Evolutionary conservation across 2,113 vertebrate species (phyloP).

Genomic region (Lichenostomus cassidix): DNA sequence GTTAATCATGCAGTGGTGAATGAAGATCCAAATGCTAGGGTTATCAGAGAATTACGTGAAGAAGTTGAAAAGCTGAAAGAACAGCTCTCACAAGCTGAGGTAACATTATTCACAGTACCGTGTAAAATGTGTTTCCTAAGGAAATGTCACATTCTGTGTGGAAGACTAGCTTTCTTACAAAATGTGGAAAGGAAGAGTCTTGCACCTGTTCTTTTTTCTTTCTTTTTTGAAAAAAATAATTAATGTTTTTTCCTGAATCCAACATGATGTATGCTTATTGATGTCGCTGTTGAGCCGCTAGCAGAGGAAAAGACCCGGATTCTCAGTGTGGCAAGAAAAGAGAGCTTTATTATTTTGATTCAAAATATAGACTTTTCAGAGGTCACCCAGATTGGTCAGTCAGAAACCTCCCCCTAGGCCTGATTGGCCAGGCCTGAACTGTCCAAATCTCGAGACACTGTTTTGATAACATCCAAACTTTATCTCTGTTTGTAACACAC

Average conservation of each 20-base stretch:
- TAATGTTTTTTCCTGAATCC: neutral
- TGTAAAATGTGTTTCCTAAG: neutral
- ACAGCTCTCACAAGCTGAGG: slow-evolving; percentile 95
- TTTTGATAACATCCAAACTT: too few relatives aligned
- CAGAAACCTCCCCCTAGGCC: too few relatives aligned
- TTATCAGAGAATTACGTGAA: slow-evolving; percentile 94
- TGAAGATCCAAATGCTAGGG: slow-evolving; percentile 95
- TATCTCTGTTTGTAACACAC: too few relatives aligned
- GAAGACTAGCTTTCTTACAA: neutral
- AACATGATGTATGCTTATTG: neutral
- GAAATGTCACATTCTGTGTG: neutral
- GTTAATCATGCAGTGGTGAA: slow-evolving; percentile 97
- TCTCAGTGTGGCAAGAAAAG: too few relatives aligned
- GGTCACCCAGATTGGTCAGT: too few relatives aligned
- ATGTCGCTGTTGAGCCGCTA: too few relatives aligned
- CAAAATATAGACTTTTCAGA: too few relatives aligned
- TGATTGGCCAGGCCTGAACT: too few relatives aligned
- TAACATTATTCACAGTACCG: slow-evolving; percentile 30
- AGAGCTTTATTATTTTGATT: too few relatives aligned
- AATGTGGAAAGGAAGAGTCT: neutral
- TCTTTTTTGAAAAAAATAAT: neutral
- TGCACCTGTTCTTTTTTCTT: neutral
- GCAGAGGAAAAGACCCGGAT: too few relatives aligned
- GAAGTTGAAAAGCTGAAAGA: slow-evolving; percentile 95
- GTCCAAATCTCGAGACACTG: too few relatives aligned